Evolutionary conservation across 2,797 vertebrate genomes (phyloP).

Genomic region (Acanthurus tractus): DNA sequence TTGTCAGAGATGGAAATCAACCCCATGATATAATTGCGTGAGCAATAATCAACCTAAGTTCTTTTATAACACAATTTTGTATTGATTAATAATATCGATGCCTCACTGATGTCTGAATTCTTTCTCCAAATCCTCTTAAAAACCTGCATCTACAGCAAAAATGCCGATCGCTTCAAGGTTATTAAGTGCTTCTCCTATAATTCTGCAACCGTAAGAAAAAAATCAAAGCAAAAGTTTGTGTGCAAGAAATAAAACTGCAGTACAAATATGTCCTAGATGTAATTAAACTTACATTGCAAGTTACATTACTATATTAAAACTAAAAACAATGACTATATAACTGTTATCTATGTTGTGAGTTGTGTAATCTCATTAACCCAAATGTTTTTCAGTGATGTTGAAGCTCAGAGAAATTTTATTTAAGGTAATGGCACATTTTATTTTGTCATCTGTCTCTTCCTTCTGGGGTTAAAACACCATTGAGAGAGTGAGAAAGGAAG

Average conservation of each 20-base stretch:
- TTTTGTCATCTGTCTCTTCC: too few relatives aligned
- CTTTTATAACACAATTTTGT: background rate
- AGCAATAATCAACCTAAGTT: background rate
- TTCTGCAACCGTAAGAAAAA: background rate
- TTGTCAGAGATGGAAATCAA: background rate
- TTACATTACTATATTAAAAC: too few relatives aligned
- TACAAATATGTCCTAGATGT: background rate
- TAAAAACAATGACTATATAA: too few relatives aligned
- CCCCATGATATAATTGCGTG: background rate
- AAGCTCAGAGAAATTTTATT: too few relatives aligned
- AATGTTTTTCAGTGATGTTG: too few relatives aligned
- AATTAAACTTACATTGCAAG: too few relatives aligned
- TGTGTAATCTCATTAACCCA: too few relatives aligned
- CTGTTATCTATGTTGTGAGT: too few relatives aligned
- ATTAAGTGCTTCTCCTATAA: background rate
- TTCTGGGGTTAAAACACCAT: too few relatives aligned
- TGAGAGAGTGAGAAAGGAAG: too few relatives aligned
- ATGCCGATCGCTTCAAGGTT: background rate
- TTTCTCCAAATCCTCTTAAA: background rate
- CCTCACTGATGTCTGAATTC: background rate
- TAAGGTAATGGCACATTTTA: too few relatives aligned
- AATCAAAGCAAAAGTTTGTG: background rate
- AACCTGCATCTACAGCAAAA: background rate
- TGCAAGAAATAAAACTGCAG: background rate
- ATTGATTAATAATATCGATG: conserved; percentile 1